Percentiles rank a stretch among this genome's conserved stretches.
phyloP scores from a whole-genome alignment of 2,113 vertebrate genomes.

The Anguilla rostrata region DNA sequence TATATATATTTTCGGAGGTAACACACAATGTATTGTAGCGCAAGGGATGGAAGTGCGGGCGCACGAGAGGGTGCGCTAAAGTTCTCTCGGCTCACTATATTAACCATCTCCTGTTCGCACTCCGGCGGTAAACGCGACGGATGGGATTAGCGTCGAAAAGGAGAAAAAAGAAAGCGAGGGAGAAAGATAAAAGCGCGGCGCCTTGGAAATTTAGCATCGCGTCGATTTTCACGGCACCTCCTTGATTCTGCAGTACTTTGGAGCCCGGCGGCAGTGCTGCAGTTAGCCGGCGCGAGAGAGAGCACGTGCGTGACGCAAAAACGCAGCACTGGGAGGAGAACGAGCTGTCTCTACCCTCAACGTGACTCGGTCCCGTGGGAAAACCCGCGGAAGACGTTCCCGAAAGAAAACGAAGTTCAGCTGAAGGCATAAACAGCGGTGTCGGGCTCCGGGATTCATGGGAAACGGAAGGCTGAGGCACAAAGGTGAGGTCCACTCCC shows the following conservation, averaged over 20 bases:
- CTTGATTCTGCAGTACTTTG: slow-evolving; percentile 9
- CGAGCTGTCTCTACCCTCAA: neutral
- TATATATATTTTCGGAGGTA: neutral
- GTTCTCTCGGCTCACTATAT: neutral
- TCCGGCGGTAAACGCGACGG: neutral
- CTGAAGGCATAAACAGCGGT: neutral
- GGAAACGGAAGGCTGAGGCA: neutral
- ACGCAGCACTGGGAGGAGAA: neutral
- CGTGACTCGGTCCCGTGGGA: neutral
- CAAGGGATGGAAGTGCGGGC: neutral
- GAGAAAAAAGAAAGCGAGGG: neutral
- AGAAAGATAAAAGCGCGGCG: neutral
- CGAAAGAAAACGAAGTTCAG: neutral
- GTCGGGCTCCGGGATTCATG: neutral
- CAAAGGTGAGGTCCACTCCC: too few species aligned
- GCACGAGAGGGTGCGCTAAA: neutral
- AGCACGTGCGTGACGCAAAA: too few species aligned
- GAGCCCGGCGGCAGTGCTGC: neutral
- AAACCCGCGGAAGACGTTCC: neutral
- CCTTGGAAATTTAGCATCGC: neutral
- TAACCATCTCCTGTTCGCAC: slow-evolving; percentile 2
- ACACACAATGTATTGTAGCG: slow-evolving; percentile 8
- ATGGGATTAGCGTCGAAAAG: neutral
- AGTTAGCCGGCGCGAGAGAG: too few species aligned
- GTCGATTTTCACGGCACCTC: slow-evolving; percentile 16